Conservation (phyloP, 1,140 invertebrate genomes). For the Caenorhabditis latens region DNA sequence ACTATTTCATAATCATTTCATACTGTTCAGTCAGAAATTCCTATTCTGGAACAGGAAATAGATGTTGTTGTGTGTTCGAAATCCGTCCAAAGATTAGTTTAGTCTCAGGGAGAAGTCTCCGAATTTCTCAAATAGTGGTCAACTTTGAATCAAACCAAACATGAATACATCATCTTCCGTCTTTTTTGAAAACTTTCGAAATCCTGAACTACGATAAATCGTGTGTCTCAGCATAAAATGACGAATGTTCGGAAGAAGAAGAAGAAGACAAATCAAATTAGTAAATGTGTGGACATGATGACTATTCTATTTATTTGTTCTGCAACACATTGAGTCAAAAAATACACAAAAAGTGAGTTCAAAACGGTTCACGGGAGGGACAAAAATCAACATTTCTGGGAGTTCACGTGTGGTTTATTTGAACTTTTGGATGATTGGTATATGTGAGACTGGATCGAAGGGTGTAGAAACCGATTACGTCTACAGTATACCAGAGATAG, state of each 20-base stretch:
- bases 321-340: conserved; percentile 21
- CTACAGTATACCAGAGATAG: conserved; percentile 34
- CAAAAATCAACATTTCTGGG: conserved; percentile 2
- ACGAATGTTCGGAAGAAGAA: neutral
- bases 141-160: conserved; percentile 6
- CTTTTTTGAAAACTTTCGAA: conserved; percentile 15
- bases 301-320: conserved; percentile 42
- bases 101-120: neutral
- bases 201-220: neutral
- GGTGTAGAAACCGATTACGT: conserved; percentile 22
- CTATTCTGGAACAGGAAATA: neutral
- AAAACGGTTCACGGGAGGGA: conserved; percentile 24
- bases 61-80: neutral
- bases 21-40: neutral
- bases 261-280: conserved; percentile 13
- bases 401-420: conserved; percentile 25
- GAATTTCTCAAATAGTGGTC: neutral
- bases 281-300: conserved; percentile 13
- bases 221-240: conserved; percentile 31
- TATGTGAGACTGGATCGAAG: neutral
- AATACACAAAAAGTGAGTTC: conserved; percentile 34
- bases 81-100: neutral
- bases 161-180: neutral
- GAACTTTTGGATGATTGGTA: neutral
- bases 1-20: neutral